Percentiles rank a stretch among this genome's conserved stretches.
Conservation (phyloP, 2,888 invertebrate genomes). For the Hartigia nigra region DNA sequence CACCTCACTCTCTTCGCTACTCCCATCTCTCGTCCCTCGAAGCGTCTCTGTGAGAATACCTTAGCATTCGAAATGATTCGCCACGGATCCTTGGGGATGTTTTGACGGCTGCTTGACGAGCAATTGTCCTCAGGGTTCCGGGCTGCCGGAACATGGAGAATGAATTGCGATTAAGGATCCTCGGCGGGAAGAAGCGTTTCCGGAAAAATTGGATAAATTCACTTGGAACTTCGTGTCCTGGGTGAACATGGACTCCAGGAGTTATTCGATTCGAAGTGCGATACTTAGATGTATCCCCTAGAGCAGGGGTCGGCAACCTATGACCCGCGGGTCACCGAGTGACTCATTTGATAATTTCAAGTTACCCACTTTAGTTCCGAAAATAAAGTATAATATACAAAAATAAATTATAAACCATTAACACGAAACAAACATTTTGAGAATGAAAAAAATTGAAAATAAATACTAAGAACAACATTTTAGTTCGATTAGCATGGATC, state of each 20-base stretch:
- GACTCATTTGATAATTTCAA: too few relatives aligned
- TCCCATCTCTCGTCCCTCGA: slow-evolving; percentile 16
- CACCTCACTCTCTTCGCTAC: slow-evolving; percentile 20
- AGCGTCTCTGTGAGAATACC: slow-evolving; percentile 47
- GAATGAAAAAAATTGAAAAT: too few relatives aligned
- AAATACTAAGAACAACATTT: too few relatives aligned
- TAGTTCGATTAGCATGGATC: too few relatives aligned
- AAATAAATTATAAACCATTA: too few relatives aligned
- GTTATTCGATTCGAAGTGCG: neutral
- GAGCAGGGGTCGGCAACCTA: too few relatives aligned
- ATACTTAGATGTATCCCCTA: neutral
- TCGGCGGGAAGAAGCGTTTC: neutral
- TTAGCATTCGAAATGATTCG: slow-evolving; percentile 47
- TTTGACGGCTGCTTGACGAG: slow-evolving; percentile 65
- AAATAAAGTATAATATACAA: too few relatives aligned
- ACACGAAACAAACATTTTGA: too few relatives aligned
- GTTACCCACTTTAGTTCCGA: too few relatives aligned
- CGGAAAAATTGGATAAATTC: neutral
- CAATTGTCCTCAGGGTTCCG: slow-evolving; percentile 45
- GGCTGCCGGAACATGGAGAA: slow-evolving; percentile 20
- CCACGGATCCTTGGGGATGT: slow-evolving; percentile 64
- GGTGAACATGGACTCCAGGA: neutral
- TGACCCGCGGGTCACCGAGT: too few relatives aligned
- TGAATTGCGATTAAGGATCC: neutral
- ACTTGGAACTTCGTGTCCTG: neutral